phyloP scores from a whole-genome alignment of 2,888 invertebrate species.

The Hydraecia micacea region DNA sequence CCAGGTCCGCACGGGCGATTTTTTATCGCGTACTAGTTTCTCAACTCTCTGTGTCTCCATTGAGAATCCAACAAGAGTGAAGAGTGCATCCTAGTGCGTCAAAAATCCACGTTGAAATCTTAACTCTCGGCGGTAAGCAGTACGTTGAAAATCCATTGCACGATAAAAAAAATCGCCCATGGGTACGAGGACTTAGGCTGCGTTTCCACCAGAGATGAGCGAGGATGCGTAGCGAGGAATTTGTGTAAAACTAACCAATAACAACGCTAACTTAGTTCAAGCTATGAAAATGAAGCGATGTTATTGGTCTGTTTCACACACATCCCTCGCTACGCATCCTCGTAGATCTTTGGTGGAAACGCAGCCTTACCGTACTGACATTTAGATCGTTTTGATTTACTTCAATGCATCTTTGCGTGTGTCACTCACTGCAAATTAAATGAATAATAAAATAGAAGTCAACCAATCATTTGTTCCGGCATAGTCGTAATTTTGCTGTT shows the following conservation, averaged over 20 bases:
- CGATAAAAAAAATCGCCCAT: too few relatives aligned
- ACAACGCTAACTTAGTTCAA: too few relatives aligned
- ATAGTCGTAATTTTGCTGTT: conserved; percentile 23
- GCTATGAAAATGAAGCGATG: too few relatives aligned
- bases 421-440: conserved; percentile 25
- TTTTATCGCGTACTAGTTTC: neutral
- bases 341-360: too few relatives aligned
- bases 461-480: conserved; percentile 34
- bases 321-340: too few relatives aligned
- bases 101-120: neutral
- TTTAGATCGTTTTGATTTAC: neutral
- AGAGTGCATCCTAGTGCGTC: too few relatives aligned
- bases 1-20: neutral
- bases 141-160: neutral
- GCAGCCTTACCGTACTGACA: neutral
- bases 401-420: neutral
- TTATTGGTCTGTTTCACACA: too few relatives aligned
- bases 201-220: too few relatives aligned
- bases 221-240: too few relatives aligned
- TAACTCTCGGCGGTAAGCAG: neutral
- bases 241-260: too few relatives aligned
- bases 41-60: too few relatives aligned
- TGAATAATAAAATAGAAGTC: conserved; percentile 13
- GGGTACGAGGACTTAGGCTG: too few relatives aligned
- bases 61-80: neutral